These are phyloP conservation scores for Clostera curtula DNA, from an alignment of 2,888 invertebrate genomes.

Conservation along the genomic window DNA sequence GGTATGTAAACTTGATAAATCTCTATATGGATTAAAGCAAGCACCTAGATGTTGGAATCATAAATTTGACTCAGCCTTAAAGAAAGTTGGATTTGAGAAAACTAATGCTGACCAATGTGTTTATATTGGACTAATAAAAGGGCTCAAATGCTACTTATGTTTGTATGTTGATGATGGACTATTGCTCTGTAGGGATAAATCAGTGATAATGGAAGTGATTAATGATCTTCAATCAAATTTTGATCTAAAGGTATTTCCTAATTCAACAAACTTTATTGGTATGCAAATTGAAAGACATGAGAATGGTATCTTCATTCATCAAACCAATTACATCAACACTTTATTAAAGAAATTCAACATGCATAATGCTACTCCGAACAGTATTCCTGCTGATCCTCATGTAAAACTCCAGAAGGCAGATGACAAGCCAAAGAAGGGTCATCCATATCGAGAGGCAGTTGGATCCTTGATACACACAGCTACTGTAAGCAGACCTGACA, in stretches of 20 bases:
- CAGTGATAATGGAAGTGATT: not conserved
- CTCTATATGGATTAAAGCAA: slow-evolving; percentile 5
- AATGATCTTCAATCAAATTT: not conserved
- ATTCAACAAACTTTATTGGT: not conserved
- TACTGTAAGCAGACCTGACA: slow-evolving; percentile 3
- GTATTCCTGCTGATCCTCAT: slow-evolving; percentile 2
- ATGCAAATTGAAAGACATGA: not conserved
- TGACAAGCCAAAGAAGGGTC: not conserved
- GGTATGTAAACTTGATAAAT: slow-evolving; percentile 7
- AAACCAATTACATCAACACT: not conserved
- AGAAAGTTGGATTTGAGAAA: slow-evolving; percentile 1
- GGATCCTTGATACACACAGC: slow-evolving; percentile 2
- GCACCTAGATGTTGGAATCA: slow-evolving; percentile 2
- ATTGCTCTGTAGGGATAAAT: not conserved
- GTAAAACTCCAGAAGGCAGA: not conserved
- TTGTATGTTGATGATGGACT: slow-evolving; percentile 2
- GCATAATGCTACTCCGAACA: not conserved
- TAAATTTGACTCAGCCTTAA: not conserved
- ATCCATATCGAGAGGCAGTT: slow-evolving; percentile 1
- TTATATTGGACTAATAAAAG: not conserved
- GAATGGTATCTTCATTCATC: slow-evolving; percentile 1
- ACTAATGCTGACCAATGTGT: slow-evolving; percentile 1
- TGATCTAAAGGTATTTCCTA: not conserved
- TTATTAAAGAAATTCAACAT: slow-evolving; percentile 1
- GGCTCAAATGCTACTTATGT: not conserved